Evolutionary conservation across 2,113 vertebrate species (phyloP).

Genomic region (Carettochelys insculpta): DNA sequence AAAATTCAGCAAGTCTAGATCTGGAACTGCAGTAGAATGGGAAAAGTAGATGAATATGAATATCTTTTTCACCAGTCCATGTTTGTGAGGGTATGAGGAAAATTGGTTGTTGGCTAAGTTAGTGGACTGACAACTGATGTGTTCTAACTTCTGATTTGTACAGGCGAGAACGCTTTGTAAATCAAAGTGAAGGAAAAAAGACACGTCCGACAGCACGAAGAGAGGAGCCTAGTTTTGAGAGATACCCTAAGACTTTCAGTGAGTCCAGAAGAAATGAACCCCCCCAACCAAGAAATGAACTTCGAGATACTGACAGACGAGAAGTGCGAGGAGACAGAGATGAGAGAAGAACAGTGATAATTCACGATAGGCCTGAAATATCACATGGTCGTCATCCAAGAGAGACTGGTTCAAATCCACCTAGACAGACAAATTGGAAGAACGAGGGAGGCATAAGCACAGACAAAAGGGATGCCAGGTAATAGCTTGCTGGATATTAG

Average conservation of each 20-base stretch:
- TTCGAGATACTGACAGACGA: constrained; percentile 88
- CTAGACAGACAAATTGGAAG: constrained; percentile 86
- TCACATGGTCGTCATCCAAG: constrained; percentile 85
- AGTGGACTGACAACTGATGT: neutral
- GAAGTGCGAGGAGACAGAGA: constrained; percentile 88
- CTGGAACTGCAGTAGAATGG: too few species aligned
- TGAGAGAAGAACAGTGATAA: constrained; percentile 86
- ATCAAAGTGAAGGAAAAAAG: constrained; percentile 91
- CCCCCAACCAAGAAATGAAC: constrained; percentile 80
- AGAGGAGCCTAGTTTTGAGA: constrained; percentile 86
- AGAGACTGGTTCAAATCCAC: constrained; percentile 81
- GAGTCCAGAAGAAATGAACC: constrained; percentile 87
- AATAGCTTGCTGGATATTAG: neutral
- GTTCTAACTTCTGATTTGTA: constrained; percentile 5
- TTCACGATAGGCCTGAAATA: constrained; percentile 86
- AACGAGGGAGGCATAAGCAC: constrained; percentile 80
- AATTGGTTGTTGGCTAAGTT: neutral
- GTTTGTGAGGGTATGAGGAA: neutral
- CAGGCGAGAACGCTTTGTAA: constrained; percentile 91
- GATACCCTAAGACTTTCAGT: constrained; percentile 91
- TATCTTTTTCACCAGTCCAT: too few species aligned
- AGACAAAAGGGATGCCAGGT: constrained; percentile 92
- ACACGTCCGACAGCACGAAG: constrained; percentile 84
- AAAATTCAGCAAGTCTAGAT: too few species aligned
- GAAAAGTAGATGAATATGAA: too few species aligned